Base-by-base conservation (phyloP, 2,113 vertebrate genomes). In the Oreotrochilus melanogaster region DNA sequence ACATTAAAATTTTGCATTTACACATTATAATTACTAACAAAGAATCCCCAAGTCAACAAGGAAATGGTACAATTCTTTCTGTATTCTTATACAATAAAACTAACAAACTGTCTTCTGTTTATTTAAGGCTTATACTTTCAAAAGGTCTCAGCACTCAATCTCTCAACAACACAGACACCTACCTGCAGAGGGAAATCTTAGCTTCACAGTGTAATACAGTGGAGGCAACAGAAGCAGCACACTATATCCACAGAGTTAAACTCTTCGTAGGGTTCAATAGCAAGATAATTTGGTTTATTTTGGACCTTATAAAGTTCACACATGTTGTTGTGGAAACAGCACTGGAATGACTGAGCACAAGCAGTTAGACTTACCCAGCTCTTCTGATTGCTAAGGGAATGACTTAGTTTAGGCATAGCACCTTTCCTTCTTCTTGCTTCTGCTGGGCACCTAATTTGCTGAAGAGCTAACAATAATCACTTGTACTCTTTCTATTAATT, bases 141-240 rank as follows among this genome's bases (percentile, higher is more conserved):
- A 67, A 83, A 83, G 19, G 18, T 74, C 37, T 74, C 60, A 62
- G 27, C 30, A 82, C 11, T 61, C 4, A 14, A 28, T 31, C 62
- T 85, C n/a, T 76, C 27, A 82, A n/a, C 21, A 79, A 88, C 15
- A 89, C 1, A 57, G 27, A 75, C 33, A 88, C 7, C 60, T 37
- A 64, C 31, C 43, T 66, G 58, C 67, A 83, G 35, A 88, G 14
- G n/a, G 9, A 85, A 86, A 79, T 54, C 39, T n/a, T 43, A 79
- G 60, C 58, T 90, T 54, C 47, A 79, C 42, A 16, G 15, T 21
- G 53, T 10, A 72, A 69, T 45, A 37, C 54, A 60, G 18, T 82
- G 78, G 75, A 71, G 30, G 39, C 50, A 94, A 89, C 10, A 75
- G 74, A 91, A 37, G 35, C 35, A 73, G 11, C 37, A 80, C 18